Base-by-base conservation (phyloP, 2,113 vertebrate species). In the Echinops telfairi region DNA sequence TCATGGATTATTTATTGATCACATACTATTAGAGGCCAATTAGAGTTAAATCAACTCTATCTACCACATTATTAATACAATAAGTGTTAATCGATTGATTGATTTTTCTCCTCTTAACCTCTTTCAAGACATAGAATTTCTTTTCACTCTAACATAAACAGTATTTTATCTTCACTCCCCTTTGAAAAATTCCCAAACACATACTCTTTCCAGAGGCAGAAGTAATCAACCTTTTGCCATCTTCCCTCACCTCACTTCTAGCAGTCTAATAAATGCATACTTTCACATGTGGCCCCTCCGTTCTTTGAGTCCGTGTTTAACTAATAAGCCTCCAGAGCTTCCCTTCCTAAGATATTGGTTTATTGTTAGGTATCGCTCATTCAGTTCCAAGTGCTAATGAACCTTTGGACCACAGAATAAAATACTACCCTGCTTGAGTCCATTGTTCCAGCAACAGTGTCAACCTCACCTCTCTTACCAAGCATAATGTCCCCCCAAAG, bases 121-220 rank as follows among this genome's bases (percentile, higher is more conserved):
- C 11, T 58, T 22, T 78, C 76, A 88, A 64, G 19, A 77, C 62
- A 7, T 86, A 60, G 53, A 78, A 8, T n/a, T 81, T 77, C 33
- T 70, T 86, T 93, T 81, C n/a, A 85, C 9, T 77, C 10, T 77
- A 58, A 43, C 27, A 71, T 77, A 31, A 93, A 71, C 9, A 82
- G 19, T 43, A 40, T 31, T 83, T 91, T 17, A 68, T 36, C 64
- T 83, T 77, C 82, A 22, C 9, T 38, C 4, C 23, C 8, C 73
- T 76, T 31, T 76, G 20, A 73, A 16, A 73, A 36, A 20, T 22
- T 83, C 80, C 7, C 15, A 60, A 5, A 8, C 31, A 23, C 17
- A 57, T 38, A 47, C 1, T 12, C 0, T 86, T 68, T 91, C 9
- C 11, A 75, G 38, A 86, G 78, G 53, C 10, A 77, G 29, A 62